phyloP scores from a whole-genome alignment of 2,888 invertebrate species.

The Eupithecia tripunctaria region DNA sequence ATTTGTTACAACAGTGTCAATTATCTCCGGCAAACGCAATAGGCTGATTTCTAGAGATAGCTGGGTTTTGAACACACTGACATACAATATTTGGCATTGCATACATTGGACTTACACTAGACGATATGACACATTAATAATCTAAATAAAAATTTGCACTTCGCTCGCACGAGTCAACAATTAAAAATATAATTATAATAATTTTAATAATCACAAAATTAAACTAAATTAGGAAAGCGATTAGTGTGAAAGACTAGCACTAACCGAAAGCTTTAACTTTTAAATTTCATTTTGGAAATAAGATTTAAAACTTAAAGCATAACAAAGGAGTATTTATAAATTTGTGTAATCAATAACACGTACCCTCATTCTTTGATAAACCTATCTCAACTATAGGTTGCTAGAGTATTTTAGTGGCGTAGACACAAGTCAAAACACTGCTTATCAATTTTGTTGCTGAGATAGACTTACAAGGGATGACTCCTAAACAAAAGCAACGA shows the following conservation, averaged over 20 bases:
- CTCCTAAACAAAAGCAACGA: slow-evolving; percentile 6
- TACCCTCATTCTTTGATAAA: not conserved
- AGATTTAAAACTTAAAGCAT: slow-evolving; percentile 20
- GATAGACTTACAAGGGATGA: not conserved
- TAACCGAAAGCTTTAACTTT: slow-evolving; percentile 39
- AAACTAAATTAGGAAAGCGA: slow-evolving; percentile 54
- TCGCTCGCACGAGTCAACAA: slow-evolving; percentile 61
- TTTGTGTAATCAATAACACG: not conserved
- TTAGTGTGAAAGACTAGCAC: slow-evolving; percentile 50
- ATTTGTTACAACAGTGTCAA: not conserved
- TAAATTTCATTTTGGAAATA: slow-evolving; percentile 16
- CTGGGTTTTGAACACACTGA: slow-evolving; percentile 36
- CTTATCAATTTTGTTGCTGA: not conserved
- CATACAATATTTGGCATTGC: slow-evolving; percentile 55
- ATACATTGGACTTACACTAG: slow-evolving; percentile 53
- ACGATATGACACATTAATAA: slow-evolving; percentile 64
- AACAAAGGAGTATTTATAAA: slow-evolving; percentile 37
- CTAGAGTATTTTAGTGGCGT: not conserved
- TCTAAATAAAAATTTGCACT: slow-evolving; percentile 57
- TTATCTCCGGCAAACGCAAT: not conserved
- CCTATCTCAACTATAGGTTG: not conserved
- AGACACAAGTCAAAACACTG: not conserved
- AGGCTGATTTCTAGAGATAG: slow-evolving; percentile 3
- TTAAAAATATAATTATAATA: slow-evolving; percentile 56
- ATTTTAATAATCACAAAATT: slow-evolving; percentile 57